Base-by-base conservation (phyloP, 2,888 invertebrate species). In the Pammene fasciana region DNA sequence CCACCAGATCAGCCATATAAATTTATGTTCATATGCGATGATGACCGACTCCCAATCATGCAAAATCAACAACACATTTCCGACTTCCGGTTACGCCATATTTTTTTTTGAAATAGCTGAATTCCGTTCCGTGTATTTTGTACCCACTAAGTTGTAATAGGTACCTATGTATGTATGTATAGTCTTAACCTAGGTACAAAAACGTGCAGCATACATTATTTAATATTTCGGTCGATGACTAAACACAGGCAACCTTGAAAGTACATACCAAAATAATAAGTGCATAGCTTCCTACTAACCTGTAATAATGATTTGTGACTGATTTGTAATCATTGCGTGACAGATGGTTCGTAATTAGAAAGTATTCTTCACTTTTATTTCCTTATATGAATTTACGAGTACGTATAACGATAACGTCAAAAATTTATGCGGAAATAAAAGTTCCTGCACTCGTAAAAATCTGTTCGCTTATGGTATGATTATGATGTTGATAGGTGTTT, bases 291-390 rank as follows among this genome's bases (percentile, higher is more conserved):
- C 57, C 57, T 59, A 26, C 45, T 48, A 18, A 10, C 3, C 36
- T 36, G 36, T 36, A 36, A 48, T 46, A 50, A 38, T 38, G 13
- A 50, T 61, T 50, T 62, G 50, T 62, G 41, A 62, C 48, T 50
- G 50, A 62, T 41, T 62, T 38, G 48, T 62, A 50, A 41, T 38
- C 61, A n/a, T 50, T 18, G 61, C 61, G 61, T 62, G 61, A 18
- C 50, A 36, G 50, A 62, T 50, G 18, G 16, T 61, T 61, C 50
- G 16, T 48, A 41, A 41, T 0, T 62, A 7, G 38, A 62, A 62
- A 50, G 45, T 4, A 16, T 14, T 38, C 38, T 38, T 9, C 36
- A 50, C 61, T 34, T 48, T 61, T 62, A 62, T 62, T 62, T 62
- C 61, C 61, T 62, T 38, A 45, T 43, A 26, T 6, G 9, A 43